phyloP scores from a whole-genome alignment of 2,888 invertebrate genomes.

The Nyleta sp. region DNA sequence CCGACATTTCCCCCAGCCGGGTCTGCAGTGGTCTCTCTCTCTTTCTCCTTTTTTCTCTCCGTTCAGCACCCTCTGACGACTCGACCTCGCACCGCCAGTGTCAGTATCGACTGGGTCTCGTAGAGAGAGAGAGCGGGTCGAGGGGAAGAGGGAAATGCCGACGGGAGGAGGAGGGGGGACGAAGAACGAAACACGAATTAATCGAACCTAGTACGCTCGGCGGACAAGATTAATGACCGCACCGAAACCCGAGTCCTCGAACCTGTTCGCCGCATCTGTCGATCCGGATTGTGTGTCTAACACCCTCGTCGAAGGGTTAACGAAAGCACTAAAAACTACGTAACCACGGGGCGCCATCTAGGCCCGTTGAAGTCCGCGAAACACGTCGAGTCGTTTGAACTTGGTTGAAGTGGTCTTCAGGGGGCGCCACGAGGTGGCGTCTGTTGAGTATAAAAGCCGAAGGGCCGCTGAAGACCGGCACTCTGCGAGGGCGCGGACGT shows the following conservation, averaged over 20 bases:
- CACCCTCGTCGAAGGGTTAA: slow-evolving; percentile 55
- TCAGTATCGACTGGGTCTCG: slow-evolving; percentile 69
- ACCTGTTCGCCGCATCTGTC: slow-evolving; percentile 63
- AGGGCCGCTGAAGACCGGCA: slow-evolving; percentile 72
- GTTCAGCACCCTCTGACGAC: slow-evolving; percentile 80
- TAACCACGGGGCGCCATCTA: slow-evolving; percentile 3
- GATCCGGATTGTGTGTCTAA: slow-evolving; percentile 54
- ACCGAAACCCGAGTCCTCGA: slow-evolving; percentile 46
- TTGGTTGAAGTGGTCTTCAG: too few relatives aligned
- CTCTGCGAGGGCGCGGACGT: slow-evolving; percentile 63
- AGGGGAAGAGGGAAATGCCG: not conserved
- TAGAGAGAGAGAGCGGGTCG: slow-evolving; percentile 54
- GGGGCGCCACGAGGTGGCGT: slow-evolving; percentile 62
- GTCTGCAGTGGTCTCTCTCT: slow-evolving; percentile 44
- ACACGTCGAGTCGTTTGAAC: not conserved
- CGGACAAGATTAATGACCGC: slow-evolving; percentile 56
- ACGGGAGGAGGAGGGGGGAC: too few relatives aligned
- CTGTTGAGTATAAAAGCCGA: slow-evolving; percentile 80
- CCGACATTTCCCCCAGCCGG: slow-evolving; percentile 16
- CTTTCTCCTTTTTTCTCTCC: slow-evolving; percentile 63
- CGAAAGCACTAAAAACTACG: slow-evolving; percentile 40
- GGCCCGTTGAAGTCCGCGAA: too few relatives aligned
- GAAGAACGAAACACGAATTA: slow-evolving; percentile 67
- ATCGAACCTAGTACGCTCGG: slow-evolving; percentile 64
- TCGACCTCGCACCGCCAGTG: slow-evolving; percentile 79